A percentile compares a stretch with the other conserved stretches of the same genome.
Evolutionary conservation across 2,113 vertebrate genomes (phyloP).

Genomic region (Hiodon tergisus): DNA sequence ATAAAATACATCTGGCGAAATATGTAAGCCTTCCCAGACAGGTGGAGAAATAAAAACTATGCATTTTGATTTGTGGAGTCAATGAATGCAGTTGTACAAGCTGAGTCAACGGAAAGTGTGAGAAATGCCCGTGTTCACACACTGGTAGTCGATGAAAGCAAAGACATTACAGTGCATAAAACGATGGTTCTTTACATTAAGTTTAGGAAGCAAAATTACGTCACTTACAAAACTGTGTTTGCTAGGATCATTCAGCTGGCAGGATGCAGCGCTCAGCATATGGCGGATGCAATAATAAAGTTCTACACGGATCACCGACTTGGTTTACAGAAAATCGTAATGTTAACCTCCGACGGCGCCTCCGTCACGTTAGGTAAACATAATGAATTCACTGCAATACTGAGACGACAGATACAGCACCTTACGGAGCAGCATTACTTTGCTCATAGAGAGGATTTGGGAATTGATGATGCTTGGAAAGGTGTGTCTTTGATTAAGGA

Average conservation of each 20-base stretch:
- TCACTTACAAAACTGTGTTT: slow-evolving; percentile 25
- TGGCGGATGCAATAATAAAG: slow-evolving; percentile 22
- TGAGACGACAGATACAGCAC: slow-evolving; percentile 26
- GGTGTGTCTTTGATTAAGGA: slow-evolving; percentile 10
- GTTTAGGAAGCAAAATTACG: slow-evolving; percentile 21
- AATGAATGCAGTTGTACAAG: not conserved
- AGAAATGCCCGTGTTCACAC: too few species aligned
- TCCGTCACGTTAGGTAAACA: slow-evolving; percentile 32
- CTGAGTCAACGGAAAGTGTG: too few species aligned
- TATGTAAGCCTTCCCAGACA: not conserved
- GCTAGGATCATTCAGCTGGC: slow-evolving; percentile 20
- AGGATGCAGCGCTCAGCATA: slow-evolving; percentile 18
- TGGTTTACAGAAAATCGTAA: slow-evolving; percentile 26
- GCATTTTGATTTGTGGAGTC: not conserved
- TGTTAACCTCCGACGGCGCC: slow-evolving; percentile 22
- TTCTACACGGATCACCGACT: slow-evolving; percentile 17
- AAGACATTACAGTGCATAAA: too few species aligned
- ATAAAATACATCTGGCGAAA: not conserved
- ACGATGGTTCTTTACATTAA: too few species aligned
- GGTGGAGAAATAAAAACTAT: not conserved
- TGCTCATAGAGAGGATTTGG: slow-evolving; percentile 32
- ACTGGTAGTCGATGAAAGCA: too few species aligned
- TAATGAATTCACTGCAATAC: slow-evolving; percentile 25
- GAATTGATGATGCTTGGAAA: slow-evolving; percentile 29
- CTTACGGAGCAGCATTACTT: slow-evolving; percentile 31